Base-by-base conservation (phyloP, 1,140 invertebrate genomes). In the Procambarus clarkii region DNA sequence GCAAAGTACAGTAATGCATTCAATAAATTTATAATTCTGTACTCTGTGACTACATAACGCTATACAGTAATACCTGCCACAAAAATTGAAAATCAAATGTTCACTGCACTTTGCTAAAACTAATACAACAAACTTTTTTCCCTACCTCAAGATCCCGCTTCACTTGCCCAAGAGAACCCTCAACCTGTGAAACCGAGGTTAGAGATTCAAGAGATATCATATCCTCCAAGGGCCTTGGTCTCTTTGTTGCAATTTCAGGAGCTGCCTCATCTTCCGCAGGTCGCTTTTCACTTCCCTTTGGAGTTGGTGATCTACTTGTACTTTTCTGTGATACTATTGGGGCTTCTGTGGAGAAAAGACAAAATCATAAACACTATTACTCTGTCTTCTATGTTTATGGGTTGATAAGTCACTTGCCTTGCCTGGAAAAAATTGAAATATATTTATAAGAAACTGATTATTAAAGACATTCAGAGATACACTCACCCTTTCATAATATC, bases 61-160 rank as follows among this genome's bases (percentile, higher is more conserved):
- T 1, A 34, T 34, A 34, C 34, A 34, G 34, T 34, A 34, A 34
- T 34, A 1, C 34, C 34, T 34, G 34, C 34, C 34, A 34, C 34
- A 34, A 34, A 34, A 34, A 34, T 34, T 34, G 34, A 34, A 34
- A 34, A 34, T 34, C 34, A 34, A 34, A 34, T 34, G 34, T 34
- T 34, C 34, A 34, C 34, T 34, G 34, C 34, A 34, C 34, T 34
- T 0, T 34, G 34, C 34, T 34, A 34, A 34, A 34, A 34, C 34
- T 34, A 34, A 34, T 34, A 34, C 34, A 34, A 34, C 34, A 34
- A 18, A 69, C 4, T 69, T 74, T 5, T 74, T 34, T 74, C n/a
- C 91, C 74, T 46, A 88, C 92, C 92, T 92, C 91, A 15, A 91
- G 69, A 58, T 93, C 92, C 24, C 58, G 74, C 77, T 88, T 88